A percentile compares a stretch with the other conserved stretches of the same genome.
Conservation (phyloP, 2,797 vertebrate species). For the Cetoscarus ocellatus region DNA sequence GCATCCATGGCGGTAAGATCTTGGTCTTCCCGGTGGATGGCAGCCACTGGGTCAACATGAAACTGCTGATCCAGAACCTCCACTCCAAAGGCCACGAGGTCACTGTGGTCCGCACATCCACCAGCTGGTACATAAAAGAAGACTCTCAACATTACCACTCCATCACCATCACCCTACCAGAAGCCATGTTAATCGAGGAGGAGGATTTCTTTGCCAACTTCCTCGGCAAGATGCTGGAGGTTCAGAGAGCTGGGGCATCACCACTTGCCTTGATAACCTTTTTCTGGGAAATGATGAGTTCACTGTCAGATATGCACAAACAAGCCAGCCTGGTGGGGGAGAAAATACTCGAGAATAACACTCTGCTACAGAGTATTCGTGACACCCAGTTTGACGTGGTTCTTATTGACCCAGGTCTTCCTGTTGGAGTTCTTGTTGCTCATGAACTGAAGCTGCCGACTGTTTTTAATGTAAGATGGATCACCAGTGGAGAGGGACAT, state of each 20-base stretch:
- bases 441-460: constrained; percentile 78
- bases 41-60: constrained; percentile 87
- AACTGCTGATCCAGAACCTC: constrained; percentile 77
- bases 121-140: constrained; percentile 84
- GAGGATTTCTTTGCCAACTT: constrained; percentile 73
- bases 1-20: constrained; percentile 69
- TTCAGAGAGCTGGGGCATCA: constrained; percentile 53
- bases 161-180: constrained; percentile 73
- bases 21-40: constrained; percentile 84
- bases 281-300: constrained; percentile 61
- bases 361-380: constrained; percentile 70
- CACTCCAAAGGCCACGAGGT: constrained; percentile 76
- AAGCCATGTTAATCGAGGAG: constrained; percentile 67
- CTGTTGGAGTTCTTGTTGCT: constrained; percentile 77
- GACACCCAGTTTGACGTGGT: constrained; percentile 73
- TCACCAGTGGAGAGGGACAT: constrained; percentile 80
- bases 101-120: constrained; percentile 75
- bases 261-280: constrained; percentile 44
- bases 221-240: constrained; percentile 70
- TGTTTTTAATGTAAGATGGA: constrained; percentile 78
- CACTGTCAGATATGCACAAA: constrained; percentile 63
- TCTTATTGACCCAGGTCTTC: constrained; percentile 78
- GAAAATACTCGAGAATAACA: constrained; percentile 78
- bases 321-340: constrained; percentile 71
- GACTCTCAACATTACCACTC: constrained; percentile 69